Base-by-base conservation (phyloP, 2,888 invertebrate species). In the Yponomeuta plumbellus region DNA sequence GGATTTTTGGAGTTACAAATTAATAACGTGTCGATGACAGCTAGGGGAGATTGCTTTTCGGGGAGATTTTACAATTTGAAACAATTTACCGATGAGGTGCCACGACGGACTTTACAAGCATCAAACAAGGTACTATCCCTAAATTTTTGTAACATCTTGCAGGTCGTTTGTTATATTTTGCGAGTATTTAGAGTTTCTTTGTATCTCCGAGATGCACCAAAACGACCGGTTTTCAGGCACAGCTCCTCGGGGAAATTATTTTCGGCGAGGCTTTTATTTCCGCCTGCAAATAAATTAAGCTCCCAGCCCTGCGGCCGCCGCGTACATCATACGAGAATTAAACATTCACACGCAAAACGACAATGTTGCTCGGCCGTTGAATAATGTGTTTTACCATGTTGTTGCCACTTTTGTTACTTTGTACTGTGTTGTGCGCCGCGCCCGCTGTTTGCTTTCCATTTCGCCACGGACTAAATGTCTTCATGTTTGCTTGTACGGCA, bases 391-490 rank as follows among this genome's bases (percentile, higher is more conserved):
- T 52, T 17, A 52, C 44, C 13, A 52, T 52, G 44, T 52, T 52
- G 44, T 52, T 52, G 44, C 44, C 44, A 52, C 44, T 52, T 52
- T 52, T 52, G 44, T 52, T 52, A 52, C 17, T 52, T 52, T 52
- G 44, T 52, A 52, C 17, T 52, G 44, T 52, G 44, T 13, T 3
- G 44, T 52, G 17, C 17, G 44, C 44, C 44, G 44, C 80, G 75
- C 83, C 82, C 17, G 44, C 17, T 52, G 44, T 59, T 59, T 59
- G 22, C 23, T 23, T 59, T 59, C 21, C 17, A 59, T 59, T 21
- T 59, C 59, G 22, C 23, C 23, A 59, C 59, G 59, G 13, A 52
- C 44, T 17, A 52, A 52, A 52, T 52, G 44, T 52, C 44, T 52
- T 52, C 59, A 5, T 23, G 22, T 22, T 11, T 52, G 17, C 44